A percentile compares a stretch with the other conserved stretches of the same genome.
Conservation (phyloP, 2,113 vertebrate species). For the Antechinus flavipes region DNA sequence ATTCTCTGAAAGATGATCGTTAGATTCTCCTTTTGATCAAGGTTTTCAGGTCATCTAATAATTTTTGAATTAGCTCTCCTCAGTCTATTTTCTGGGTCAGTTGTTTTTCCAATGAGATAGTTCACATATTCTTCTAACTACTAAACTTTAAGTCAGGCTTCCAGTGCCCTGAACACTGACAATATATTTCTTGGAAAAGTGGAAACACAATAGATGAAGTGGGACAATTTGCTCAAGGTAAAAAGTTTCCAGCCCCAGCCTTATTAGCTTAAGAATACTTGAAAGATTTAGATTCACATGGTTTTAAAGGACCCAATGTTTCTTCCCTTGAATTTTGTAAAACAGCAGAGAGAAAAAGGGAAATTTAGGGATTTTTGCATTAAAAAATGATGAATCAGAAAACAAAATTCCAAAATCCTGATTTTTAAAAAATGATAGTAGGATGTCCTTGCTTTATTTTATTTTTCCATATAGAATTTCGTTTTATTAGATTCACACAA, state of each 20-base stretch:
- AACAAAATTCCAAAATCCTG: neutral
- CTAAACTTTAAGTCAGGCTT: too few species aligned
- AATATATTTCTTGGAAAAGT: neutral
- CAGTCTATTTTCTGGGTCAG: too few species aligned
- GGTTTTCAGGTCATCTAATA: too few species aligned
- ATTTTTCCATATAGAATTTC: too few species aligned
- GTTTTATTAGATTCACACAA: too few species aligned
- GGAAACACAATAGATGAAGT: neutral
- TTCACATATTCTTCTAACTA: too few species aligned
- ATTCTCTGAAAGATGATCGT: neutral
- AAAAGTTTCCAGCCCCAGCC: neutral
- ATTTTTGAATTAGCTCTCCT: too few species aligned
- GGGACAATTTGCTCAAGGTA: neutral
- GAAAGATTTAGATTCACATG: neutral
- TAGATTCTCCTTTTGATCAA: neutral
- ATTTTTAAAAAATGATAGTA: neutral
- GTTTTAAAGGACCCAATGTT: neutral
- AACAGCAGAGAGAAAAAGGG: neutral
- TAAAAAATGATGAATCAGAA: neutral
- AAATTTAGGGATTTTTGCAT: neutral
- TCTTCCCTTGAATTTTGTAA: neutral
- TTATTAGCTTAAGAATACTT: neutral
- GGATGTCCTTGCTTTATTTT: neutral
- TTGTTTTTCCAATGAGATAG: too few species aligned
- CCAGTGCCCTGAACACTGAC: too few species aligned